Evolutionary conservation across 30 jellyfish, hydroid and myxozoan genomes (phyloP), one percentile per base, ranked within the genome.

Genomic region (Cassiopea xamachana): DNA sequence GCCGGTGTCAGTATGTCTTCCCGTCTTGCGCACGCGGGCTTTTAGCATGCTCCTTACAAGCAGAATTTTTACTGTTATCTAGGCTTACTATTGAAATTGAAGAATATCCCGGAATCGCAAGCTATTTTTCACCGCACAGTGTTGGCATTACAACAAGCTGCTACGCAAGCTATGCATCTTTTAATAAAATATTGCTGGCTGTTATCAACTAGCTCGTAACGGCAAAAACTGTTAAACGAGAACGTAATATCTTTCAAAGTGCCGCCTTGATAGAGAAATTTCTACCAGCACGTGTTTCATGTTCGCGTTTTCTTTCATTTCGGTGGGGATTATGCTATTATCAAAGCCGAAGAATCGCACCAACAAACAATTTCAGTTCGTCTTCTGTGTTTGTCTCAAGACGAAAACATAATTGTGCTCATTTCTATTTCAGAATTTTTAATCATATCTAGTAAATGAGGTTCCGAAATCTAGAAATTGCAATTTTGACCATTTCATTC

Each of bases 251-350:
- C 82, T 10, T 71, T 46, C 64, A 60, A 71, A 45, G 75, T 51
- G 39, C 90, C 90, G 90, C 90, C 7, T 81, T 81, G 50, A 61
- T 64, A 67, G 81, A 46, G 44, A 82, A 58, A 61, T 16, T 46
- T 5, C 60, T 12, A 46, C 64, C 58, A 49, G 75, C 82, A 55
- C 82, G 82, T 67, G 80, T 67, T 82, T 82, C 69, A 60, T 44
- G 60, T 45, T 67, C 58, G 67, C 90, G 90, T 48, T 71, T 69
- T 61, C 89, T 80, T 60, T 67, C 73, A 48, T 62, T 82, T 70
- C 82, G 82, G 81, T 47, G 9, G 51, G 27, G 75, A 49, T 55
- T 19, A 75, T 71, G 80, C 43, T 71, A 71, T 43, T 71, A 71
- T 71, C 80, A 16, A 7, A 71, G 80, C 80, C 80, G 80, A 71